A percentile compares a stretch with the other conserved stretches of the same genome.
Conservation (phyloP, 2,797 vertebrate genomes). For the Caiman crocodilus region DNA sequence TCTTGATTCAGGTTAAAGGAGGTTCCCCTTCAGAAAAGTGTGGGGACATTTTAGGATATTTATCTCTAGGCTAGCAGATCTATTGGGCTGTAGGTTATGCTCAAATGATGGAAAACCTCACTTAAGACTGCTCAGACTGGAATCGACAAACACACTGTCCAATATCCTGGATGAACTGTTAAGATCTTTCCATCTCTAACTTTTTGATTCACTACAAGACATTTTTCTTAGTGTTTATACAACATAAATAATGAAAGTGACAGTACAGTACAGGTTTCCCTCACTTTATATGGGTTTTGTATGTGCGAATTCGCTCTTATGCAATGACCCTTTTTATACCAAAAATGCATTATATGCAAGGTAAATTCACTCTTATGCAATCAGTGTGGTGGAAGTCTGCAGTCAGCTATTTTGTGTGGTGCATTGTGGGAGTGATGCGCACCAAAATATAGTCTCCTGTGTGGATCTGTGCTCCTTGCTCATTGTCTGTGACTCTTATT, state of each 20-base stretch:
- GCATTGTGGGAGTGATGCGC: too few species aligned
- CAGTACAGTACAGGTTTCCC: not conserved
- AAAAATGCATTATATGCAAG: too few species aligned
- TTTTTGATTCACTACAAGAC: not conserved
- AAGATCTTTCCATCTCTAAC: not conserved
- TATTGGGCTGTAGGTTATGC: not conserved
- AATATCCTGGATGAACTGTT: not conserved
- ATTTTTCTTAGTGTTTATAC: not conserved
- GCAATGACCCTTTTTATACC: too few species aligned
- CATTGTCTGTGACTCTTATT: too few species aligned
- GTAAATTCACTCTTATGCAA: too few species aligned
- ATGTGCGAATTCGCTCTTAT: too few species aligned
- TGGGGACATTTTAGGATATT: not conserved
- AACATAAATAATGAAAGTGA: not conserved
- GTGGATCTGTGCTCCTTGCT: too few species aligned
- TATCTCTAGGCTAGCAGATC: not conserved
- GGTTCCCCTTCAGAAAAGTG: not conserved
- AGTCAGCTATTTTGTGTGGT: too few species aligned
- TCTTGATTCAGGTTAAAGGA: not conserved
- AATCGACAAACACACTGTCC: not conserved
- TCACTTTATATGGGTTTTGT: too few species aligned
- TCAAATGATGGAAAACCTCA: not conserved
- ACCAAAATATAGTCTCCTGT: too few species aligned
- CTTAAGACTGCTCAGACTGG: not conserved
- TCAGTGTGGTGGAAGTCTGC: too few species aligned